These are phyloP conservation scores for Micromys minutus DNA, from an alignment of 2,113 vertebrate genomes.

Conservation along the genomic window DNA sequence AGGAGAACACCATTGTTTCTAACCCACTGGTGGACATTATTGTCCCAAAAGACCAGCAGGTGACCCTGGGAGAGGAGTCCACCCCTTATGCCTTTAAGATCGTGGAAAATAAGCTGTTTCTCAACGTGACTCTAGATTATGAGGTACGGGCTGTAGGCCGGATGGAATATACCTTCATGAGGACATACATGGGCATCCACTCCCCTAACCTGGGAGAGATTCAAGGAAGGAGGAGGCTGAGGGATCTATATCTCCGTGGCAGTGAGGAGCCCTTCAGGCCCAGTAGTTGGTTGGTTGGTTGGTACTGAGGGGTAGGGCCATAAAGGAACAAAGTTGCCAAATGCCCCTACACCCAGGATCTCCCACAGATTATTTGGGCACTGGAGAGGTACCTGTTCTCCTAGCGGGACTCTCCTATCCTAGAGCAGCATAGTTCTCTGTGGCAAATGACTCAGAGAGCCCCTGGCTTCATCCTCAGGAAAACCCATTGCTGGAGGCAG, in stretches of 20 bases:
- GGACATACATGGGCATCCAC: accelerated
- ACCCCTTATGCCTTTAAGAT: not conserved
- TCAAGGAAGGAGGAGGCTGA: not conserved
- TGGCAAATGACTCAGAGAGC: accelerated
- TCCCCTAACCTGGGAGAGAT: not conserved
- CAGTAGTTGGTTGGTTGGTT: not conserved
- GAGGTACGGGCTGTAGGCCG: conserved; percentile 35
- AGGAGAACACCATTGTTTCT: not conserved
- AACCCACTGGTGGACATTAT: not conserved
- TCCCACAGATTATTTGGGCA: accelerated
- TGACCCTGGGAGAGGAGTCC: not conserved
- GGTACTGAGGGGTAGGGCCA: not conserved
- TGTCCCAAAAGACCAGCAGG: accelerated
- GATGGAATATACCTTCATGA: not conserved
- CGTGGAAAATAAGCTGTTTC: conserved; percentile 32
- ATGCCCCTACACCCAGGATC: not conserved
- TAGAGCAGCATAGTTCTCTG: accelerated
- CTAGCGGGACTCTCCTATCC: accelerated
- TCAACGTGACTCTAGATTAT: conserved; percentile 52
- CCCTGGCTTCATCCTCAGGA: not conserved
- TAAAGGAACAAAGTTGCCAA: not conserved
- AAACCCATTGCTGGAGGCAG: not conserved
- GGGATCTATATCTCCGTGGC: not conserved
- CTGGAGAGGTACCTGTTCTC: accelerated
- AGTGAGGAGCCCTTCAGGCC: not conserved